Percentiles rank a stretch among this genome's conserved stretches.
Evolutionary conservation across 2,113 vertebrate species (phyloP).

Genomic region (Falco punctatus): DNA sequence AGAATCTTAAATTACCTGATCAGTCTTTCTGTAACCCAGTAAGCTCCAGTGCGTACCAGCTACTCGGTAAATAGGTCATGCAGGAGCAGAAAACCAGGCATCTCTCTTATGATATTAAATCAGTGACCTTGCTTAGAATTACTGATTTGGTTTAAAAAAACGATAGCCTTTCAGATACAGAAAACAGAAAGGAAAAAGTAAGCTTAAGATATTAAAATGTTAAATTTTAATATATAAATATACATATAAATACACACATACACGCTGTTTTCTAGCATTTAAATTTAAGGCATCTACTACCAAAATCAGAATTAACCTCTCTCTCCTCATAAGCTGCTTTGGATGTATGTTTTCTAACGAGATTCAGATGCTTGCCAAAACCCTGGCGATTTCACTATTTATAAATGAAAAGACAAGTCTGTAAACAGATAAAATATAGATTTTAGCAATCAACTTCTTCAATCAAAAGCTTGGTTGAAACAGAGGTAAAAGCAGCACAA

Average conservation of each 20-base stretch:
- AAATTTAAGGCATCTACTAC: not conserved
- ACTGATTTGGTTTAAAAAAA: not conserved
- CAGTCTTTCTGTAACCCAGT: not conserved
- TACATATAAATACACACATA: rapidly evolving
- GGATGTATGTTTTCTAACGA: not conserved
- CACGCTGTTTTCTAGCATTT: not conserved
- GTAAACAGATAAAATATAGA: not conserved
- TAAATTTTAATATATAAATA: not conserved
- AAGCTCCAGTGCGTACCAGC: not conserved
- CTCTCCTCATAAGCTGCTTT: not conserved
- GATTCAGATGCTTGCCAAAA: not conserved
- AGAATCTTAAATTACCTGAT: not conserved
- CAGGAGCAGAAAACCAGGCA: not conserved
- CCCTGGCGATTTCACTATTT: not conserved
- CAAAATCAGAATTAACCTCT: not conserved
- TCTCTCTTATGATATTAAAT: rapidly evolving
- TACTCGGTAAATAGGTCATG: constrained; percentile 25
- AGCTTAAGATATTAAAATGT: not conserved
- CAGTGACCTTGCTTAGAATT: not conserved
- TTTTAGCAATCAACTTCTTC: too few relatives aligned
- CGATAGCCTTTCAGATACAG: rapidly evolving
- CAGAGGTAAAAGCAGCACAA: not conserved
- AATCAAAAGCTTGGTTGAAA: not conserved
- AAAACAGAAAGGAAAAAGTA: not conserved
- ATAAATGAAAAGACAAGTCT: not conserved